Percentiles rank a stretch among this genome's conserved stretches.
Conservation (phyloP, 2,113 vertebrate genomes). For the Nyctibius bracteatus region DNA sequence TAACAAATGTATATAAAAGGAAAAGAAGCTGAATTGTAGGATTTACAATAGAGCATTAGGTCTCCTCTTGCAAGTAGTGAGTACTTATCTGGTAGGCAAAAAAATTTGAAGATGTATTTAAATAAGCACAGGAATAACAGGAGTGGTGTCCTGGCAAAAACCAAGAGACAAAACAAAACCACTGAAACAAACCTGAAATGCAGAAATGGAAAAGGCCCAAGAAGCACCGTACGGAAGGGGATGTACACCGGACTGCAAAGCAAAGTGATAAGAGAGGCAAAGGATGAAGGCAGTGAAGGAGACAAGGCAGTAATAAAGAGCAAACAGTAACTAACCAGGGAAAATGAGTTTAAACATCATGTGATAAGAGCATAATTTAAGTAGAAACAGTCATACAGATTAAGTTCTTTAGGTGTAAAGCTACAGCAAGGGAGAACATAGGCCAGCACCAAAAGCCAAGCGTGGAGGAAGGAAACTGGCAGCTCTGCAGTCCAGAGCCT, state of each 20-base stretch:
- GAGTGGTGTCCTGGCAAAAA: neutral
- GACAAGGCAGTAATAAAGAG: neutral
- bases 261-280: neutral
- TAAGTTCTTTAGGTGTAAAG: neutral
- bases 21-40: neutral
- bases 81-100: neutral
- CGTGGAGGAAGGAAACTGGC: fast-evolving
- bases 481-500: neutral
- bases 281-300: neutral
- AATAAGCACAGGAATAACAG: neutral
- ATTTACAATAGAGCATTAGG: neutral
- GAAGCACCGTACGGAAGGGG: neutral
- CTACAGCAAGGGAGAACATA: neutral
- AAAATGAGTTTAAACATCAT: neutral
- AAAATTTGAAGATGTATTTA: neutral
- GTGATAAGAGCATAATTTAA: neutral
- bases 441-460: neutral
- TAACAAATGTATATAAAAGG: neutral
- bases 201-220: neutral
- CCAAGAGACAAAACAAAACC: neutral
- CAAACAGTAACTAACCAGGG: neutral
- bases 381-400: neutral
- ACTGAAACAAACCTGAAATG: neutral
- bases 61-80: neutral
- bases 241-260: fast-evolving